Evolutionary conservation across 2,113 vertebrate genomes (phyloP).

Genomic region (Clarias gariepinus): DNA sequence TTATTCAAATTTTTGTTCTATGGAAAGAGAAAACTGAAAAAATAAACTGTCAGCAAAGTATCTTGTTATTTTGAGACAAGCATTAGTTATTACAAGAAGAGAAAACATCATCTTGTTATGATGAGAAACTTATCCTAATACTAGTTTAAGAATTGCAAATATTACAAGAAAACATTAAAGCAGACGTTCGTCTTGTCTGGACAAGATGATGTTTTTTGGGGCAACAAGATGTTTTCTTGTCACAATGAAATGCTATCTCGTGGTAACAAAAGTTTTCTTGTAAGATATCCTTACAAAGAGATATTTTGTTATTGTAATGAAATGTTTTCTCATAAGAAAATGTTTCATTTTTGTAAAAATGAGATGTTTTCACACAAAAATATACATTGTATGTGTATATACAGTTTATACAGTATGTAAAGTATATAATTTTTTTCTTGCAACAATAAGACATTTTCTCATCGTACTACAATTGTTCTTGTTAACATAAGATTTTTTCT

Average conservation of each 20-base stretch:
- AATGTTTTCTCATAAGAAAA: background rate
- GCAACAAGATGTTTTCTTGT: background rate
- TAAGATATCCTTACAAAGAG: background rate
- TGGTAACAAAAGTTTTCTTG: background rate
- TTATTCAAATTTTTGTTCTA: background rate
- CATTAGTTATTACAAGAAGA: too few relatives aligned
- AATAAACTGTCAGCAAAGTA: too few relatives aligned
- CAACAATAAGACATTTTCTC: too few relatives aligned
- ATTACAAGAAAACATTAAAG: background rate
- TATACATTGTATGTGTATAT: too few relatives aligned
- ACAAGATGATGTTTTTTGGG: background rate
- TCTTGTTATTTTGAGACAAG: background rate
- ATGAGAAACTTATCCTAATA: background rate
- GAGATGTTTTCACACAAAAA: background rate
- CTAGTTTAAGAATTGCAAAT: background rate
- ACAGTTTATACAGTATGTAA: too few relatives aligned
- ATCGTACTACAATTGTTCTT: too few relatives aligned
- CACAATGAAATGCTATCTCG: background rate
- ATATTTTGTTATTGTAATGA: background rate
- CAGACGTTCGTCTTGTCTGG: background rate
- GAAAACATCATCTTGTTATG: background rate
- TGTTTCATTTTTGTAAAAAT: background rate
- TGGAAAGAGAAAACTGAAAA: too few relatives aligned
- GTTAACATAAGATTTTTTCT: too few relatives aligned
- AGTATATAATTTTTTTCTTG: too few relatives aligned